Base-by-base conservation (phyloP, 2,888 invertebrate genomes). In the Podotricha telesiphe region DNA sequence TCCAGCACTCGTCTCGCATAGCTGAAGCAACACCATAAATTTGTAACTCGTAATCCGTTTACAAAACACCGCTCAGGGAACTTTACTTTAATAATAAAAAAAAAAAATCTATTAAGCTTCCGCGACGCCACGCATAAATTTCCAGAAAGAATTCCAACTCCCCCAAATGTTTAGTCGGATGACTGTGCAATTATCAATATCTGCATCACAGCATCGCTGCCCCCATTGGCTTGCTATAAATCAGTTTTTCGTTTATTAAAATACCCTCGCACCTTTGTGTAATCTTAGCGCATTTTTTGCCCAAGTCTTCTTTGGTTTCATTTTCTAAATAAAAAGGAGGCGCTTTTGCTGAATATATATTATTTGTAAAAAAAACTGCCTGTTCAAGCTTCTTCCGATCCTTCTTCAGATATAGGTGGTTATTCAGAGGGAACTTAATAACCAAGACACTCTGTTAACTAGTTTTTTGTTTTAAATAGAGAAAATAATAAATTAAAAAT, bases 191-290 rank as follows among this genome's bases (percentile, higher is more conserved):
- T 89, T 85, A 85, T 83, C 79, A 78, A 81, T 82, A 85, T 74
- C 77, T 79, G 80, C 81, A 82, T 80, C 78, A 76, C 80, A 78
- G 76, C 78, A 73, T 82, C 82, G 84, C n/a, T 8, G 53, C 83
- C 84, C 83, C 78, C 83, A 84, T 86, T 87, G 81, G 79, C 79
- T 74, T 78, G 80, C 82, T 80, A 90, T 90, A 90, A 90, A 90
- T 90, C 90, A 89, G 87, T 82, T 89, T 86, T 83, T 80, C 86
- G 80, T 84, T 89, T 88, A 89, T 89, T 89, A 88, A 89, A 89
- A 86, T 84, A 80, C 81, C 83, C 78, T 65, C 37, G 61, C 71
- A 67, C 65, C 66, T 62, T 62, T 22, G 55, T 22, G 48, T 55
- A n/a, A 55, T 28, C 15, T 17, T 28, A 17, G 7, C 55, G 19